Percentiles rank a stretch among this genome's conserved stretches.
Evolutionary conservation across 2,113 vertebrate genomes (phyloP).

Genomic region (Eulemur macaco): DNA sequence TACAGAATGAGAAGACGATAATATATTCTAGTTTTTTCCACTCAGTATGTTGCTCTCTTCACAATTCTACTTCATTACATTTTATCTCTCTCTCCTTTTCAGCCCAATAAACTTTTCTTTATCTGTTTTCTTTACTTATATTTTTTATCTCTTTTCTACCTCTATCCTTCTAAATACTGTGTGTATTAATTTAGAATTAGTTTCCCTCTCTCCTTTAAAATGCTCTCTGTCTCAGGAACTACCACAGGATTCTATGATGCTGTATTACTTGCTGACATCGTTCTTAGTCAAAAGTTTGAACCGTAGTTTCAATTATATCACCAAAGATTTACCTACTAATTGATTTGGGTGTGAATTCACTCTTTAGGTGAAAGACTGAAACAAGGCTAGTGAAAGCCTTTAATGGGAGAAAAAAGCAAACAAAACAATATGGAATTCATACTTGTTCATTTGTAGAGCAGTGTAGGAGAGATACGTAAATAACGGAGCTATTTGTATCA

Average conservation of each 20-base stretch:
- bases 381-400: background rate
- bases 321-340: slow-evolving; percentile 52
- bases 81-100: slow-evolving; percentile 52
- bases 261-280: background rate
- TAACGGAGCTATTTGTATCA: slow-evolving; percentile 53
- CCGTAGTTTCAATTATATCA: slow-evolving; percentile 21
- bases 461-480: slow-evolving; percentile 55
- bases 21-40: background rate
- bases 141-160: slow-evolving; percentile 27
- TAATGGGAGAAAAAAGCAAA: background rate
- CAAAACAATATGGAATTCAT: background rate
- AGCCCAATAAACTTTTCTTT: slow-evolving; percentile 36
- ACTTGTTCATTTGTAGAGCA: slow-evolving; percentile 27
- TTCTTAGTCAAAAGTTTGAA: slow-evolving; percentile 51
- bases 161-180: background rate
- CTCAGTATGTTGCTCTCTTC: background rate
- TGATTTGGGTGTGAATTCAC: slow-evolving; percentile 21
- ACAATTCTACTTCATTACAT: background rate
- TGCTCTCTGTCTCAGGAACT: background rate
- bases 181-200: slow-evolving; percentile 21
- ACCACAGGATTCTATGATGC: background rate
- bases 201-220: background rate
- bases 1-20: background rate
- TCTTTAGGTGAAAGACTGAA: background rate
- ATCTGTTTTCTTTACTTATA: background rate